A percentile compares a stretch with the other conserved stretches of the same genome.
Conservation (phyloP, 2,113 vertebrate species). For the Muntiacus reevesi region DNA sequence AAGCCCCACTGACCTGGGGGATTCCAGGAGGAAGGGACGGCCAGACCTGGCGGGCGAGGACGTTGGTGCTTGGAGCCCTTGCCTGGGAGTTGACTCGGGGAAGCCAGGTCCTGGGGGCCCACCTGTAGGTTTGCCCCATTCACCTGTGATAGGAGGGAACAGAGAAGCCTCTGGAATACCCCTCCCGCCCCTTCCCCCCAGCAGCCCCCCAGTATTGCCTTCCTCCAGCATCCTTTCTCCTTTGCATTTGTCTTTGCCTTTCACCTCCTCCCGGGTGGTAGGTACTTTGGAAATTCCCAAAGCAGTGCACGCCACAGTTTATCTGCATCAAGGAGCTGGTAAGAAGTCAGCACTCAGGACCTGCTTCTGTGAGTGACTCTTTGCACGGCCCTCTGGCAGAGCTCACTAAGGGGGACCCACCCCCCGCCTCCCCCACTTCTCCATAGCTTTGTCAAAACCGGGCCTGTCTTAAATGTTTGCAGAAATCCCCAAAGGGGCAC, state of each 20-base stretch:
- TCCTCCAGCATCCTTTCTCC: not conserved
- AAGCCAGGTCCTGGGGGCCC: not conserved
- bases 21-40: not conserved
- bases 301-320: not conserved
- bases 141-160: too few relatives aligned
- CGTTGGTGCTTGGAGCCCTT: not conserved
- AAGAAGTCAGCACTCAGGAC: not conserved
- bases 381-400: not conserved
- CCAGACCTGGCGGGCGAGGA: not conserved
- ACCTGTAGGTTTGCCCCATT: not conserved
- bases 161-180: not conserved
- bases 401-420: not conserved
- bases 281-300: not conserved
- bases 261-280: not conserved
- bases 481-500: not conserved
- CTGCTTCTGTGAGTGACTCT: not conserved
- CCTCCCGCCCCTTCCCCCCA: accelerated
- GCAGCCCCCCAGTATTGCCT: too few relatives aligned
- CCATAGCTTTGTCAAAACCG: not conserved
- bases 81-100: not conserved
- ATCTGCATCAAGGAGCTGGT: not conserved
- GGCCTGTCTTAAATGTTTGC: not conserved
- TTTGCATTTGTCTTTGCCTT: not conserved
- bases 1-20: not conserved
- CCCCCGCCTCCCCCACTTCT: accelerated